These are phyloP conservation scores for Drosophila subpulchrella DNA, from an alignment of 1,140 invertebrate genomes.

Conservation along the genomic window DNA sequence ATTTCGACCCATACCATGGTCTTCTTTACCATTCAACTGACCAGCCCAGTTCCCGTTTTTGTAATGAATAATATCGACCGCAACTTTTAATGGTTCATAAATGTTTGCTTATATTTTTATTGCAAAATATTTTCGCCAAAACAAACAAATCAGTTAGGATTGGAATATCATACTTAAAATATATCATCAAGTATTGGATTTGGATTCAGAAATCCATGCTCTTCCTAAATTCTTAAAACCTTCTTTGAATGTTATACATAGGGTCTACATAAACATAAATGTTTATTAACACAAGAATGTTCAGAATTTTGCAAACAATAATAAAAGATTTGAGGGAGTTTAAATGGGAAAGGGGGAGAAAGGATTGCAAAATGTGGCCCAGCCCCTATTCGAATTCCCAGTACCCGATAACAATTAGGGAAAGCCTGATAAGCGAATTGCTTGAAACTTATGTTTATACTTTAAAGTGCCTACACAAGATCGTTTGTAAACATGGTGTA, in stretches of 20 bases:
- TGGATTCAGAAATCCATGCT: not conserved
- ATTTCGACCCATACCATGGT: no score
- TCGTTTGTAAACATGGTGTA: constrained; percentile 24
- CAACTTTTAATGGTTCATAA: no score
- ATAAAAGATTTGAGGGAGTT: not conserved
- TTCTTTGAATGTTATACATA: no score
- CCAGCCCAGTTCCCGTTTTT: no score
- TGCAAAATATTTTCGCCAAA: no score
- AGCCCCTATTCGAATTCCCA: constrained; percentile 14
- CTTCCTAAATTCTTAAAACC: no score
- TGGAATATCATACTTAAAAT: no score
- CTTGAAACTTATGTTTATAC: constrained; percentile 11
- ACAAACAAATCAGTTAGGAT: no score
- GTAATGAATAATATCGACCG: no score
- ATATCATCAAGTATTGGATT: not conserved
- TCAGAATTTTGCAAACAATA: not conserved
- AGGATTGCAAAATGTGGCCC: constrained; percentile 13
- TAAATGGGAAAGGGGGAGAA: not conserved
- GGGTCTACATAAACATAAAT: not conserved
- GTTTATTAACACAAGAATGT: constrained; percentile 19
- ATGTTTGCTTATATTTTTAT: no score
- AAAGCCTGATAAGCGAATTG: constrained; percentile 21
- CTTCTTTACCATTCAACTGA: no score
- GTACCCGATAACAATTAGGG: constrained; percentile 15
- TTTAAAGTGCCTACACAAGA: constrained; percentile 2